Evolutionary conservation across 2,113 vertebrate species (phyloP).

Genomic region (Sander vitreus): DNA sequence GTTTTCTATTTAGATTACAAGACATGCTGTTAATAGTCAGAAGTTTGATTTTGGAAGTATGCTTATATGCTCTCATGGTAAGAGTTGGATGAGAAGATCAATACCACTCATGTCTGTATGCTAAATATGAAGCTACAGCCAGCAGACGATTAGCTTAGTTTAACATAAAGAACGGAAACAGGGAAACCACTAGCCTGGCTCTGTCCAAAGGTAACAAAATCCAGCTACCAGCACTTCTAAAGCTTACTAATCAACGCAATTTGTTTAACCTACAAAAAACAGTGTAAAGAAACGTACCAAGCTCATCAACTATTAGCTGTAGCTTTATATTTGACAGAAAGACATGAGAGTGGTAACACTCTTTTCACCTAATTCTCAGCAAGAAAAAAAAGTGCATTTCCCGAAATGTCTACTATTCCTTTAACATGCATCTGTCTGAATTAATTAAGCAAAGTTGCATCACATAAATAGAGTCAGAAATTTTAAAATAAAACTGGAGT

Average conservation of each 20-base stretch:
- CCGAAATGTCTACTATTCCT: not conserved
- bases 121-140: too few species aligned
- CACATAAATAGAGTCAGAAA: constrained; percentile 43
- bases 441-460: not conserved
- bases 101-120: not conserved
- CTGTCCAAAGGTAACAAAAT: too few species aligned
- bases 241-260: not conserved
- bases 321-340: not conserved
- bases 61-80: not conserved
- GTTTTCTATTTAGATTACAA: constrained; percentile 40
- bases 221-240: too few species aligned
- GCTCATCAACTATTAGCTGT: not conserved
- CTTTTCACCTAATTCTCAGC: too few species aligned
- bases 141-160: too few species aligned
- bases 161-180: too few species aligned
- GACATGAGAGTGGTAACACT: not conserved
- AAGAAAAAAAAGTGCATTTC: too few species aligned
- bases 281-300: not conserved
- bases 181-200: too few species aligned
- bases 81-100: not conserved
- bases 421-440: not conserved
- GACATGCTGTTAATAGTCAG: not conserved
- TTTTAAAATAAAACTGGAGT: constrained; percentile 66
- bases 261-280: not conserved
- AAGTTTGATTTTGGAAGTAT: not conserved